Base-by-base conservation (phyloP, 1,140 invertebrate species). In the Lasioglossum baleicum region DNA sequence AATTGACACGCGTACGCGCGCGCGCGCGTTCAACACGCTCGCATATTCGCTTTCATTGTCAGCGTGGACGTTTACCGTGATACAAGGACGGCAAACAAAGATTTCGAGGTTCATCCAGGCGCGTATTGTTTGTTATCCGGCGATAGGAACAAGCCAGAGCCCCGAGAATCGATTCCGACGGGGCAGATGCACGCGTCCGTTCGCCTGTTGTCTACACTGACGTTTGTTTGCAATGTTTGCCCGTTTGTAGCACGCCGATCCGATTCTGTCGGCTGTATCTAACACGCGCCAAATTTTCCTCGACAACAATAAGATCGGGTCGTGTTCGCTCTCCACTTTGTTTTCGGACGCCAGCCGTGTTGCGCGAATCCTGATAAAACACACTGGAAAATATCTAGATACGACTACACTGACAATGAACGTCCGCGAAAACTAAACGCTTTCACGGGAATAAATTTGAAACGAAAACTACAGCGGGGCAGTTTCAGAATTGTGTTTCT, bases 31-130 rank as follows among this genome's bases (percentile, higher is more conserved):
- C 35, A 35, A 5, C 35, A 2, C 35, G 35, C 35, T 35, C 35
- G 35, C 35, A 35, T 35, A 35, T 35, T 35, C 35, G 61, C 73
- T 75, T 80, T 68, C 42, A 10, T 35, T 53, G 51, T 20, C 15
- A 15, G 35, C 10, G 31, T 7, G 31, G 20, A 48, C 26, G 66
- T 48, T 65, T 51, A 60, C 83, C 60, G 35, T 60, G 48, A 75
- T 75, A 72, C 66, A 48, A 60, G 77, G 26, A 75, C 75, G 35
- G 60, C 66, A 80, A 83, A 83, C 83, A 84, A 84, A 84, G 79
- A 83, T 84, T 75, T 60, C 53, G 67, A 40, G 75, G 31, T 64
- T 64, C 67, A 15, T 71, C 44, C 65, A 20, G 20, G 44, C 31
- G 64, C 26, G 65, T 44, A 75, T 83, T 84, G 82, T 84, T 84